Percentiles rank a stretch among this genome's conserved stretches.
Conservation (phyloP, 2,797 vertebrate genomes). For the Sarcoramphus papa region DNA sequence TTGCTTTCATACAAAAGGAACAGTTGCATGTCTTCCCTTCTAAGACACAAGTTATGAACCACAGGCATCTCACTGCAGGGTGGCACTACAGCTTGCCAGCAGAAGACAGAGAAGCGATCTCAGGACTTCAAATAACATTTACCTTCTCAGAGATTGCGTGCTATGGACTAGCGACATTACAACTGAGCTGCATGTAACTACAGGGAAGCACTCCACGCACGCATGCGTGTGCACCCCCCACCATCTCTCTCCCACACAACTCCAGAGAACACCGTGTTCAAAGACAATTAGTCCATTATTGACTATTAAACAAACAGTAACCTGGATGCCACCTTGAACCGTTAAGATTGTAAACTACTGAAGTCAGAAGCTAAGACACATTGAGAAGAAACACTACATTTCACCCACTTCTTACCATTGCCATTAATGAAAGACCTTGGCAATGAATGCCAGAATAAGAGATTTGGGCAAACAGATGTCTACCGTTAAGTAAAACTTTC, state of each 20-base stretch:
- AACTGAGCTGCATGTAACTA: neutral
- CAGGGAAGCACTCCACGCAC: neutral
- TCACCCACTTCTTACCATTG: neutral
- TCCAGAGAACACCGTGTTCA: neutral
- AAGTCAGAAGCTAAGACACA: neutral
- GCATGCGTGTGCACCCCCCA: rapidly evolving
- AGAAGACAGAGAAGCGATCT: neutral
- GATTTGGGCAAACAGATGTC: rapidly evolving
- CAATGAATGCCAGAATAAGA: neutral
- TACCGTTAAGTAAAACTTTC: neutral
- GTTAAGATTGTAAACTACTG: rapidly evolving
- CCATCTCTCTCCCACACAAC: neutral
- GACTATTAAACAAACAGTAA: neutral
- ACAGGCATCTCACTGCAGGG: neutral
- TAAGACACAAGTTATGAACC: rapidly evolving
- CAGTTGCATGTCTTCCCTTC: neutral
- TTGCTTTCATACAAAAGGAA: neutral
- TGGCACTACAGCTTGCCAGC: neutral
- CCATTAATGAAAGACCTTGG: neutral
- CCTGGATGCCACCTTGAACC: neutral
- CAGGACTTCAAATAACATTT: neutral
- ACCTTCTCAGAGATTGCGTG: neutral
- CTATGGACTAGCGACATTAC: rapidly evolving
- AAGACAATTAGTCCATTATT: neutral
- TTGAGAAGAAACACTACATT: neutral